phyloP scores from a whole-genome alignment of 1,140 invertebrate species.

The Drosophila aff. region DNA sequence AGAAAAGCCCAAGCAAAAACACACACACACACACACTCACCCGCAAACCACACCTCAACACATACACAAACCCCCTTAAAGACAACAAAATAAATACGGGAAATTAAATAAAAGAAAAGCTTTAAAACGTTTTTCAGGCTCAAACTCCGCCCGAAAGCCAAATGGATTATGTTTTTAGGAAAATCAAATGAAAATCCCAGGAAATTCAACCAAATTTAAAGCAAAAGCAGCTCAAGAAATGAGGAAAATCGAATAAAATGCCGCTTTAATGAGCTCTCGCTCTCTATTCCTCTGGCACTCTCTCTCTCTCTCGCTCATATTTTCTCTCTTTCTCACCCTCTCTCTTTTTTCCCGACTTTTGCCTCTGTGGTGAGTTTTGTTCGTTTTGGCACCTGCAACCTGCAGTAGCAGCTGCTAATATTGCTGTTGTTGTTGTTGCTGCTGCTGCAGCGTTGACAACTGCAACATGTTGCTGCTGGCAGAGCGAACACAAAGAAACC shows the following conservation, averaged over 20 bases:
- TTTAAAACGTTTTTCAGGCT: constrained; percentile 3
- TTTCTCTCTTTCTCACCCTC: neutral
- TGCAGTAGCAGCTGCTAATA: constrained; percentile 40
- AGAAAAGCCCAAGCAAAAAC: constrained; percentile 38
- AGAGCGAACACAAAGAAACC: constrained; percentile 1
- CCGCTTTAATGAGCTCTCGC: constrained; percentile 11
- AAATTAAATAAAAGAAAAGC: constrained; percentile 6
- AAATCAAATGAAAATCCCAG: constrained; percentile 1
- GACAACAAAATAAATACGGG: neutral
- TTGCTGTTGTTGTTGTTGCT: constrained; percentile 28
- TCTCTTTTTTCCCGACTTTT: neutral
- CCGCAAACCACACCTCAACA: constrained; percentile 8
- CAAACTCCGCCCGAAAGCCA: too few species aligned
- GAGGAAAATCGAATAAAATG: constrained; percentile 5
- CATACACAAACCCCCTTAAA: constrained; percentile 5
- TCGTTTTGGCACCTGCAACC: constrained; percentile 33
- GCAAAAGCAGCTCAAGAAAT: constrained; percentile 1
- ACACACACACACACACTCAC: constrained; percentile 6
- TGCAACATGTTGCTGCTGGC: constrained; percentile 39
- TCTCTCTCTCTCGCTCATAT: neutral
- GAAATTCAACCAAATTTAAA: constrained; percentile 24
- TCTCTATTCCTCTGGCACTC: neutral
- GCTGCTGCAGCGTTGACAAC: constrained; percentile 22
- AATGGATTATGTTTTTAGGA: neutral
- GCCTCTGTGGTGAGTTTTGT: constrained; percentile 58